phyloP scores from a whole-genome alignment of 2,797 vertebrate genomes.

The Helostoma temminkii region DNA sequence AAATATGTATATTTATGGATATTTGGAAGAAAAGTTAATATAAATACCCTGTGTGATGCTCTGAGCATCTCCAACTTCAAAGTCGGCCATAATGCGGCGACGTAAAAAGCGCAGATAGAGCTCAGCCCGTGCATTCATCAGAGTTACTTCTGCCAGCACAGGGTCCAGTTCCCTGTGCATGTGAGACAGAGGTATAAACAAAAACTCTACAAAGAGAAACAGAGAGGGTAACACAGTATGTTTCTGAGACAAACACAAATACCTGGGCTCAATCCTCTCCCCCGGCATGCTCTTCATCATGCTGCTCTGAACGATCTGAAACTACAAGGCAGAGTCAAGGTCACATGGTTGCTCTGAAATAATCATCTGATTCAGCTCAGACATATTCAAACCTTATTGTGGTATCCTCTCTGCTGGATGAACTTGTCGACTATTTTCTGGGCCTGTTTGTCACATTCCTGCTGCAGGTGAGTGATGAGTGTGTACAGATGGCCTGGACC shows the following conservation, averaged over 20 bases:
- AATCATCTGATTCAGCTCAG: background rate
- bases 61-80: constrained; percentile 95
- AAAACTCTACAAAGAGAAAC: constrained; percentile 1
- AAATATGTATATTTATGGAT: too few species aligned
- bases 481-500: constrained; percentile 93
- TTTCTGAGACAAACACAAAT: constrained; percentile 21
- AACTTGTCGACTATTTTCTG: constrained; percentile 97
- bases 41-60: constrained; percentile 89
- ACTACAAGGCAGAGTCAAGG: constrained; percentile 81
- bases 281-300: constrained; percentile 91
- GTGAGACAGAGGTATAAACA: constrained; percentile 5
- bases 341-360: constrained; percentile 12
- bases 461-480: constrained; percentile 94
- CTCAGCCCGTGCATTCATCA: constrained; percentile 96
- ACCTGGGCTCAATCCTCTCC: constrained; percentile 96
- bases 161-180: constrained; percentile 92
- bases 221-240: background rate
- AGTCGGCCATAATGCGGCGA: constrained; percentile 92
- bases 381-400: constrained; percentile 87
- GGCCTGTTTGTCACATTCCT: constrained; percentile 94
- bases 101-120: constrained; percentile 95
- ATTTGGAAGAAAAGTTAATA: too few species aligned
- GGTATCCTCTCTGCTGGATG: constrained; percentile 93
- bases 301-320: constrained; percentile 94
- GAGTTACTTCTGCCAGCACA: constrained; percentile 92